Conservation (phyloP, 2,113 vertebrate species). For the Platysteira castanea region DNA sequence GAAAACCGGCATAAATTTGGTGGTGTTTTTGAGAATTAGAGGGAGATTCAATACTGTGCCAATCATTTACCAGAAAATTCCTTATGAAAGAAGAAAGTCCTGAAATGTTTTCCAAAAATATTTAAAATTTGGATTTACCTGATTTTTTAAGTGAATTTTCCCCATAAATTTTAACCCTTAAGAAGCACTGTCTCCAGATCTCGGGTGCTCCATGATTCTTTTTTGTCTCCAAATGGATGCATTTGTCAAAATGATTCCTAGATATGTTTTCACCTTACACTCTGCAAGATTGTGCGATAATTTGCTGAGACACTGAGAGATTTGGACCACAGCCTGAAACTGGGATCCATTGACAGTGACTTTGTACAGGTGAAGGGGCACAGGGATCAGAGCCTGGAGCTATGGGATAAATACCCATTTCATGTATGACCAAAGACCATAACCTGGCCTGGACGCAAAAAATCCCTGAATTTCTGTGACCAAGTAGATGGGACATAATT, state of each 20-base stretch:
- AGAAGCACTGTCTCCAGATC: not conserved
- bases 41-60: accelerated
- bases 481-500: not conserved
- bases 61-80: not conserved
- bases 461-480: not conserved
- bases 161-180: not conserved
- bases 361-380: not conserved
- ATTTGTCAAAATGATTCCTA: not conserved
- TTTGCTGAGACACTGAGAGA: not conserved
- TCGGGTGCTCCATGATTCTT: not conserved
- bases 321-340: not conserved
- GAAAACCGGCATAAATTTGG: not conserved
- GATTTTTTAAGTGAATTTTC: not conserved
- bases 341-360: not conserved
- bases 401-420: not conserved
- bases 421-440: not conserved
- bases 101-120: not conserved
- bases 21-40: not conserved
- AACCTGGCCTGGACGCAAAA: not conserved
- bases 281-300: not conserved
- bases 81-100: not conserved
- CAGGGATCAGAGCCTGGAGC: not conserved
- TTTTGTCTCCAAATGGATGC: not conserved
- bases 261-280: not conserved
- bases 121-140: not conserved